These are phyloP conservation scores for Typhlichthys subterraneus DNA, from an alignment of 2,797 vertebrate genomes.

Conservation along the genomic window DNA sequence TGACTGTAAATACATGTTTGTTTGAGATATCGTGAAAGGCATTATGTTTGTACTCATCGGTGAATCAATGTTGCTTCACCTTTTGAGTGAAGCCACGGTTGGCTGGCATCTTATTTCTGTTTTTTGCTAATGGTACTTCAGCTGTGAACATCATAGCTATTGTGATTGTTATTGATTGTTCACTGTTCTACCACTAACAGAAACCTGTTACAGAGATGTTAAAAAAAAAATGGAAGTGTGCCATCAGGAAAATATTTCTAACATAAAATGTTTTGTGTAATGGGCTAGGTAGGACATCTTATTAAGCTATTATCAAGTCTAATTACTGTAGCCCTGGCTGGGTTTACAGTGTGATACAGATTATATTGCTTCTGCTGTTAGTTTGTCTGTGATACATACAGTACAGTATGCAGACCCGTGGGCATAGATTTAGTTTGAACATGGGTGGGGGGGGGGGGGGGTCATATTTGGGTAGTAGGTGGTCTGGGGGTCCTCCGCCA, in stretches of 20 bases:
- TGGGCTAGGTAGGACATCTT: neutral
- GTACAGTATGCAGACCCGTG: too few species aligned
- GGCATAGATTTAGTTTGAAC: too few species aligned
- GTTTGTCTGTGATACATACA: neutral
- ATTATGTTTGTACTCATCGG: neutral
- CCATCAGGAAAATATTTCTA: neutral
- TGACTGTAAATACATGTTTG: neutral
- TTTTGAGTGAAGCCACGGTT: neutral
- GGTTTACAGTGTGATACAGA: neutral
- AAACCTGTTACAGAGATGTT: neutral
- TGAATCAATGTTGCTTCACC: neutral
- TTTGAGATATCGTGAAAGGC: neutral
- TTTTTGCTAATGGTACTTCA: too few species aligned
- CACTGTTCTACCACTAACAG: slow-evolving; percentile 3
- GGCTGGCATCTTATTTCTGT: neutral
- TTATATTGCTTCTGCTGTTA: slow-evolving; percentile 7
- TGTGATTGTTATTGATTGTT: too few species aligned
- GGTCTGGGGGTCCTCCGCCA: too few species aligned
- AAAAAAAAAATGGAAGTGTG: neutral
- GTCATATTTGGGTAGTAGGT: too few species aligned
- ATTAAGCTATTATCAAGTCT: slow-evolving; percentile 13
- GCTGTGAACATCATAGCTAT: too few species aligned
- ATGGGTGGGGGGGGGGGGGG: too few species aligned
- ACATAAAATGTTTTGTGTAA: neutral
- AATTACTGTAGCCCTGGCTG: slow-evolving; percentile 4